Conservation (phyloP, 53 echinoderm and acorn worm species). For the Temnopleurus reevesii region DNA sequence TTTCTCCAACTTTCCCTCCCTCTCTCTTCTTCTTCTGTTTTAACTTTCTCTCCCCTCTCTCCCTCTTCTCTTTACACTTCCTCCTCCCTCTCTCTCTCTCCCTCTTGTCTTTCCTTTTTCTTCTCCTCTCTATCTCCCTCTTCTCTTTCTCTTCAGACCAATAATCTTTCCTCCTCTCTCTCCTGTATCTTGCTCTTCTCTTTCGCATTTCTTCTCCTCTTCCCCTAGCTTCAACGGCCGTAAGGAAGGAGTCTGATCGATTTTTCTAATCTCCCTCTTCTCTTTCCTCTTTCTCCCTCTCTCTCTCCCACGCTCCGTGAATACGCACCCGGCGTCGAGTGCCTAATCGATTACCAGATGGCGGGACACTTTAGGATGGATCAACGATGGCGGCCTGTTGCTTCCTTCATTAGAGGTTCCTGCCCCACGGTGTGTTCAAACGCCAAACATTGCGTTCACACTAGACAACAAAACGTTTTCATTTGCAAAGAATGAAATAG, state of each 20-base stretch:
- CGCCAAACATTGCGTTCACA: too few species aligned
- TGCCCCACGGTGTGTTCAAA: too few species aligned
- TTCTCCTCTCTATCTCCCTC: not conserved
- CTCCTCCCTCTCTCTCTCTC: not conserved
- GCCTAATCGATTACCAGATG: conserved; percentile 46
- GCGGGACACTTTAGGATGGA: conserved; percentile 17
- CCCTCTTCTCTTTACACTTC: not conserved
- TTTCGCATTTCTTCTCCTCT: not conserved
- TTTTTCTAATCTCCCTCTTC: not conserved
- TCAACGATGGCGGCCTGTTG: conserved; percentile 35
- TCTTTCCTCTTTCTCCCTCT: not conserved
- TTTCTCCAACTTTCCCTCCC: not conserved
- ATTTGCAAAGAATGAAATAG: too few species aligned
- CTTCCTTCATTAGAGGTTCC: conserved; percentile 28
- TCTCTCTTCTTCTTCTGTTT: not conserved
- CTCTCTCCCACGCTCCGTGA: conserved; percentile 1
- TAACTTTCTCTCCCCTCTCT: not conserved
- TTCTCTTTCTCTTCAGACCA: not conserved
- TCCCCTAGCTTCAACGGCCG: not conserved
- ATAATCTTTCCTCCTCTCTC: not conserved
- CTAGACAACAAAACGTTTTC: too few species aligned
- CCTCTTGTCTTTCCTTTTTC: not conserved
- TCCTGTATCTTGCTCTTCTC: not conserved
- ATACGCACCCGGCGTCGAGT: not conserved
- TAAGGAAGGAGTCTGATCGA: too few species aligned